Evolutionary conservation across 2,888 invertebrate genomes (phyloP).

Genomic region (Leuctra nigra): DNA sequence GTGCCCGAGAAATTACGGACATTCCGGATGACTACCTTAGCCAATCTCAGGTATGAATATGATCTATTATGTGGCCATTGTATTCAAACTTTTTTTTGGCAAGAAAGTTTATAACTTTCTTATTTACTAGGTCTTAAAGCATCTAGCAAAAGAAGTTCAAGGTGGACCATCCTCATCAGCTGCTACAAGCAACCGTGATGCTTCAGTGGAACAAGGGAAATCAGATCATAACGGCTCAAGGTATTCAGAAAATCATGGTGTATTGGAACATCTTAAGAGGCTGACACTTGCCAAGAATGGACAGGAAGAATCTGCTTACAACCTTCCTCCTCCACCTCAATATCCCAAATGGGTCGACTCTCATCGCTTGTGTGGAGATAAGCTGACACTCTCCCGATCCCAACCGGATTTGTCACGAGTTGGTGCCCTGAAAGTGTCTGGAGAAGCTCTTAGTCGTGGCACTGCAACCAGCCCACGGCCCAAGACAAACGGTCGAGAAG

Average conservation of each 20-base stretch:
- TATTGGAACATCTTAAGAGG: constrained; percentile 29
- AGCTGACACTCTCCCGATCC: constrained; percentile 64
- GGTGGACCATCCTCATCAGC: constrained; percentile 26
- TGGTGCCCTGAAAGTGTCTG: constrained; percentile 37
- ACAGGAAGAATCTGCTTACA: neutral
- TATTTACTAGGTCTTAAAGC: constrained; percentile 57
- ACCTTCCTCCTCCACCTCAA: constrained; percentile 37
- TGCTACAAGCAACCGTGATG: constrained; percentile 31
- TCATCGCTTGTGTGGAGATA: constrained; percentile 41
- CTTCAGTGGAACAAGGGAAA: constrained; percentile 11
- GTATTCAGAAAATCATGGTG: neutral
- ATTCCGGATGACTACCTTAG: constrained; percentile 79
- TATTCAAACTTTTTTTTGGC: neutral
- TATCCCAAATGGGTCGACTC: constrained; percentile 41
- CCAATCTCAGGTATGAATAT: constrained; percentile 55
- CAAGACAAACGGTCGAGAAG: constrained; percentile 51
- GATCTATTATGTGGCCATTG: neutral
- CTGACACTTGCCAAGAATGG: constrained; percentile 32
- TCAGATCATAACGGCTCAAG: neutral
- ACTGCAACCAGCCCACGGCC: constrained; percentile 34
- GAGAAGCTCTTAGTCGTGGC: constrained; percentile 36
- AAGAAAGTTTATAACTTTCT: neutral
- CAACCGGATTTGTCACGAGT: constrained; percentile 74
- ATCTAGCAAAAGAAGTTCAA: constrained; percentile 71
- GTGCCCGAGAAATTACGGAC: constrained; percentile 65